These are phyloP conservation scores for Drosophila bifasciata DNA, from an alignment of 1,140 invertebrate genomes.

Conservation along the genomic window DNA sequence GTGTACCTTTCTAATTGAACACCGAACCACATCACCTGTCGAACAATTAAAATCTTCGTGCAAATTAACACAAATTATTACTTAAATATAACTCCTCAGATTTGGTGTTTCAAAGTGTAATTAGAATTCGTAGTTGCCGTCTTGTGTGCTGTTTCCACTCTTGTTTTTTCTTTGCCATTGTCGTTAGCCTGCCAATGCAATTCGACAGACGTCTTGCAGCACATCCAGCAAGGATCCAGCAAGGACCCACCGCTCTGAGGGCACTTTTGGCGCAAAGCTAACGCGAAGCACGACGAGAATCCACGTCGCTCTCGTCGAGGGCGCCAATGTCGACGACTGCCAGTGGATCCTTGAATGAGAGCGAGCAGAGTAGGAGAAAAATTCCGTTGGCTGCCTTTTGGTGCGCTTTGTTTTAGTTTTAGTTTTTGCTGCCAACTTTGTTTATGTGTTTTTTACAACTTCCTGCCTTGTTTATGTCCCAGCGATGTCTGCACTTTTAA, in stretches of 20 bases:
- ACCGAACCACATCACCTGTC: too few relatives aligned
- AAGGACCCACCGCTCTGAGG: neutral
- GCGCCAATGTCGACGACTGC: too few relatives aligned
- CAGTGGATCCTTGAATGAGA: neutral
- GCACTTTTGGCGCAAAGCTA: constrained; percentile 45
- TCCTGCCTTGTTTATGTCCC: constrained; percentile 63
- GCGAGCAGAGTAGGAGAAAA: constrained; percentile 23
- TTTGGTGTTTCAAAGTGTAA: too few relatives aligned
- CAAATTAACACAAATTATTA: too few relatives aligned
- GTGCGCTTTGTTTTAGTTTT: constrained; percentile 55
- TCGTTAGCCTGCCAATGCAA: constrained; percentile 20
- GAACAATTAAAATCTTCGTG: too few relatives aligned
- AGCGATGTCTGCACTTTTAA: constrained; percentile 66
- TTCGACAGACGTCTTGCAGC: constrained; percentile 29
- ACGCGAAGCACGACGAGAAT: neutral
- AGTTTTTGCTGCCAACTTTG: constrained; percentile 43
- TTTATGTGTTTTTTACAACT: constrained; percentile 61
- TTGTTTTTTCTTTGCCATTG: too few relatives aligned
- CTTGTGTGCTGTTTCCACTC: too few relatives aligned
- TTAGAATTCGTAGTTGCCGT: too few relatives aligned
- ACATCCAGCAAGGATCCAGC: constrained; percentile 18
- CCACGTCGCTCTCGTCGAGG: too few relatives aligned
- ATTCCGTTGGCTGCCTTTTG: constrained; percentile 38
- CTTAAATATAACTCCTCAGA: too few relatives aligned
- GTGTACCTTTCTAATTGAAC: too few relatives aligned